phyloP scores from a whole-genome alignment of 2,888 invertebrate species.

The Tribolium freemani region DNA sequence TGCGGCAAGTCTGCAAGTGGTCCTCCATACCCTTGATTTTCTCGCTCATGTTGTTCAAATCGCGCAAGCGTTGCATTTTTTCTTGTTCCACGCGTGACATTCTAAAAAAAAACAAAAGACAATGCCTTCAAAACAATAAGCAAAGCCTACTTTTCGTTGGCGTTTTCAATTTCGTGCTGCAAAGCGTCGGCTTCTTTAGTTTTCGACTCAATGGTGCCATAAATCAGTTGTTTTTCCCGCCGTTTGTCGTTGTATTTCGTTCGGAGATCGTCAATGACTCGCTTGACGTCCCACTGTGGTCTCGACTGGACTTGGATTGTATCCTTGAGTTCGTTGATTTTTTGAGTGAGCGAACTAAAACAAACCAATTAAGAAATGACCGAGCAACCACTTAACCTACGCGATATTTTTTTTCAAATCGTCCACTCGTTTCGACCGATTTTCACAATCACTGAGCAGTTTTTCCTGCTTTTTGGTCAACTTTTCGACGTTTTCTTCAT shows the following conservation, averaged over 20 bases:
- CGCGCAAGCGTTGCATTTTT: constrained; percentile 65
- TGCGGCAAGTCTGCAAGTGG: constrained; percentile 68
- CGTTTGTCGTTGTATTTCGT: constrained; percentile 61
- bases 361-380: too few species aligned
- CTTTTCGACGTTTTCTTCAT: constrained; percentile 69
- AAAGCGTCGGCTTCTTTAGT: constrained; percentile 66
- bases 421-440: constrained; percentile 45
- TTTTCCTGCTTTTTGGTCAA: constrained; percentile 69
- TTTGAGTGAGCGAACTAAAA: constrained; percentile 53
- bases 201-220: constrained; percentile 59
- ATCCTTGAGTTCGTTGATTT: constrained; percentile 62
- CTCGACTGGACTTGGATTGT: constrained; percentile 65
- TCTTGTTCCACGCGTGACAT: constrained; percentile 62
- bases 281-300: constrained; percentile 59
- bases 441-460: constrained; percentile 45
- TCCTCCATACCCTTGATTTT: constrained; percentile 68
- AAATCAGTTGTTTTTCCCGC: constrained; percentile 61
- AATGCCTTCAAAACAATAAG: background rate
- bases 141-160: constrained; percentile 59
- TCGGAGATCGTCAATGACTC: constrained; percentile 66
- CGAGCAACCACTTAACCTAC: too few species aligned
- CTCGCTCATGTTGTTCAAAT: constrained; percentile 63
- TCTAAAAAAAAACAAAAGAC: constrained; percentile 50
- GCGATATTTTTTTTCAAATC: constrained; percentile 39
- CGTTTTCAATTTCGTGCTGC: constrained; percentile 65